A percentile compares a stretch with the other conserved stretches of the same genome.
Conservation (phyloP, 1,140 invertebrate species). For the Drosophila bipectinata region DNA sequence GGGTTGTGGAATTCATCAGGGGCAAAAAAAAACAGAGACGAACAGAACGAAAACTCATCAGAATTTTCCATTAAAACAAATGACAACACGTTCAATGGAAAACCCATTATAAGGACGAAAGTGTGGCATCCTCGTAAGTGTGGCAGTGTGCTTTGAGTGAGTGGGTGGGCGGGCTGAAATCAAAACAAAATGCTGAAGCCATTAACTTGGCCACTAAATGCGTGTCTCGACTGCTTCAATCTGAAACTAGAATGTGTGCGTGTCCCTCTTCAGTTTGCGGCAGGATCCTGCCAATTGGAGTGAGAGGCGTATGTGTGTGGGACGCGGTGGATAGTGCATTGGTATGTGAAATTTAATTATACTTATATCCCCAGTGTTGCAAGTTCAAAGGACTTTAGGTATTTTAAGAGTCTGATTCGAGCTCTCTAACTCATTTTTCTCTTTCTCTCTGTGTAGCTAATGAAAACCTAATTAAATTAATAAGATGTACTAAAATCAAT, state of each 20-base stretch:
- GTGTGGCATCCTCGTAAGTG: conserved; percentile 9
- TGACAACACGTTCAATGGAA: conserved; percentile 68
- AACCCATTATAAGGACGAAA: conserved; percentile 56
- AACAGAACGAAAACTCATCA: conserved; percentile 61
- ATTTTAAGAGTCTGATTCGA: not conserved
- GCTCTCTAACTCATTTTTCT: not conserved
- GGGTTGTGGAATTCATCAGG: conserved; percentile 37
- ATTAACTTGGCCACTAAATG: conserved; percentile 63
- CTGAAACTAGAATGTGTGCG: conserved; percentile 33
- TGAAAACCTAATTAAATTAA: conserved; percentile 64
- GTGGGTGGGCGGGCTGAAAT: conserved; percentile 25
- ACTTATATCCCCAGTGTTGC: conserved; percentile 19
- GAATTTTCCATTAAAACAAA: conserved; percentile 70
- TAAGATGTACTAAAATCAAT: conserved; percentile 62
- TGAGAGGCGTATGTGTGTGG: not conserved
- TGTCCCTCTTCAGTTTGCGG: conserved; percentile 4
- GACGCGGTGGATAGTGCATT: conserved; percentile 28
- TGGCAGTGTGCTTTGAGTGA: conserved; percentile 6
- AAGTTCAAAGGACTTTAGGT: not conserved
- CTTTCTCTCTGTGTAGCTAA: conserved; percentile 5
- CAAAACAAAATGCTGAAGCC: conserved; percentile 49
- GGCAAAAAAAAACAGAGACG: not conserved
- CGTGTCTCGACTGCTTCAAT: conserved; percentile 40
- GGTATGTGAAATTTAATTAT: conserved; percentile 64
- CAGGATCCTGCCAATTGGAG: not conserved